A percentile compares a stretch with the other conserved stretches of the same genome.
These are phyloP conservation scores for Coracopsis vasa DNA, from an alignment of 2,113 vertebrate species.

Conservation along the genomic window DNA sequence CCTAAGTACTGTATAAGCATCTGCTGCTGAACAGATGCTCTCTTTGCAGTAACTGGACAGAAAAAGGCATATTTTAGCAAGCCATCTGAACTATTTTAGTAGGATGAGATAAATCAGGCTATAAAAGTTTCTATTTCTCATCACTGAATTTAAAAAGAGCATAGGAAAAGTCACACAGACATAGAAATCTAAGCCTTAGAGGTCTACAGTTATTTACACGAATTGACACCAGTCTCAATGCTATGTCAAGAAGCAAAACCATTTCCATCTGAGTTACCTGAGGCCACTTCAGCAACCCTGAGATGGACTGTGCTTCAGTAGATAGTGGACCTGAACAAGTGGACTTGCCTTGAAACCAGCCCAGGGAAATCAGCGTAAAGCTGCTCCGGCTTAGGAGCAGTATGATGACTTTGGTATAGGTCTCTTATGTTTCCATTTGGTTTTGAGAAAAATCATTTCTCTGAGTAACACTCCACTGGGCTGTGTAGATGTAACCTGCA, in stretches of 20 bases:
- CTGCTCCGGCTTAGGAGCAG: neutral
- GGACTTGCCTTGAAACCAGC: neutral
- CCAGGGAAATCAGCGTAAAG: neutral
- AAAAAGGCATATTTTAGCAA: neutral
- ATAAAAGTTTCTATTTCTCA: neutral
- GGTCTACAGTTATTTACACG: neutral
- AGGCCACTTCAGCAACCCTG: neutral
- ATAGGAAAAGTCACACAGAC: neutral
- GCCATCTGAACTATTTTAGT: neutral
- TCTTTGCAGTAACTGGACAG: neutral
- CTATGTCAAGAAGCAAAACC: neutral
- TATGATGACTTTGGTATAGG: neutral
- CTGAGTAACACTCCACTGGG: neutral
- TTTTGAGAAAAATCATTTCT: neutral
- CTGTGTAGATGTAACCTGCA: neutral
- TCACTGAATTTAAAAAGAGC: neutral
- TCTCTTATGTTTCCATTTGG: neutral
- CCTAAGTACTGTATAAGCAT: neutral
- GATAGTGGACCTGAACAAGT: neutral
- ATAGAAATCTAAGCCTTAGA: neutral
- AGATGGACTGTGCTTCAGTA: neutral
- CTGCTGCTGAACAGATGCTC: neutral
- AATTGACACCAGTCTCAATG: neutral
- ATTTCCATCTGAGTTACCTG: neutral
- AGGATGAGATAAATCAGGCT: neutral